Evolutionary conservation across 2,113 vertebrate genomes (phyloP), one percentile per base, ranked within the genome.

Genomic region (Istiophorus platypterus): DNA sequence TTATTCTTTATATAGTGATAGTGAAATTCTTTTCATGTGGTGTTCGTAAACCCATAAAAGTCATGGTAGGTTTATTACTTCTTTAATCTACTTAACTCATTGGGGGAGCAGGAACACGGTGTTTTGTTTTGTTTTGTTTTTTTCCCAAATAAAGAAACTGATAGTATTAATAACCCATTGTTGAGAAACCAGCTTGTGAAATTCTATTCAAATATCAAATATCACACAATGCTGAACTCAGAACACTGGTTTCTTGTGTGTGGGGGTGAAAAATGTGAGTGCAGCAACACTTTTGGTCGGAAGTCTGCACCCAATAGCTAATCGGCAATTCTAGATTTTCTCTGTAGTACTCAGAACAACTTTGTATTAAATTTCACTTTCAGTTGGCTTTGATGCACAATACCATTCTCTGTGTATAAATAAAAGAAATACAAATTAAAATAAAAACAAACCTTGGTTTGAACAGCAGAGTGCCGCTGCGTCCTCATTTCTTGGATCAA

Each of bases 401-500:
- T 2, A 39, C 3, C 4, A 27, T 8, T 47, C 0, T 58, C 10
- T 27, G 20, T 70, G 34, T 51, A 31, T n/a, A n/a, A n/a, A n/a
- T n/a, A 34, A 12, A 41, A 27, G 11, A 56, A 67, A 72, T 5
- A 68, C 5, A 31, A 31, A n/a, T 37, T 0, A 27, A 76, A 72
- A 59, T n/a, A 42, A 61, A 72, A 52, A 76, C 91, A 79, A 78
- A 99, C 98, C 97, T 99, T 99, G 27, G 98, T 99, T 93, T 99
- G 98, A 41, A 99, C 98, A 54, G 98, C 98, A 61, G 98, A 99
- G 94, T 99, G 98, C 47, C 98, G 96, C 74, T 99, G 98, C 1
- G 97, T 99, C 92, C 98, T 97, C 98, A 99, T 99, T 94, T 99
- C 98, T 92, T 99, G 98, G 91, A 99, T 99, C 95, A 99, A 95